phyloP scores from a whole-genome alignment of 2,888 invertebrate genomes.

The Sphinx pinastri region DNA sequence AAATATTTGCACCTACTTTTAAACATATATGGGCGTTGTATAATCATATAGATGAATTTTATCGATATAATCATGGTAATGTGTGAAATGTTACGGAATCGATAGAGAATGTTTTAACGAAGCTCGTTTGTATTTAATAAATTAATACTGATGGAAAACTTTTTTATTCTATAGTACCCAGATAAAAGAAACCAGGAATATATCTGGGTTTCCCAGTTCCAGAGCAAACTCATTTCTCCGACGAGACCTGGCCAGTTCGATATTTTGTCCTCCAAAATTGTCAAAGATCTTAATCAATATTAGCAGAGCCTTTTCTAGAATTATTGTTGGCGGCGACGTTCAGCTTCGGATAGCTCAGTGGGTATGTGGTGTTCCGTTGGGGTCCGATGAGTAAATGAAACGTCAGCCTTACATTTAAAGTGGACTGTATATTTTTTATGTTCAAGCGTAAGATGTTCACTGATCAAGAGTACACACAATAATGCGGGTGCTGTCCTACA shows the following conservation, averaged over 20 bases:
- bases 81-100: neutral
- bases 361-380: no score
- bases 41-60: slow-evolving; percentile 1
- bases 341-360: no score
- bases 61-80: slow-evolving; percentile 2
- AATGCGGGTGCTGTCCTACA: no score
- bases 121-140: slow-evolving; percentile 19
- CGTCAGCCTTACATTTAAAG: no score
- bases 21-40: neutral
- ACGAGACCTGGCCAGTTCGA: no score
- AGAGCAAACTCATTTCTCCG: neutral
- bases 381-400: no score
- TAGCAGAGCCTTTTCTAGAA: no score
- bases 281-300: neutral
- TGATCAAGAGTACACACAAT: no score
- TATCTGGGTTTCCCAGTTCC: neutral
- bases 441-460: no score
- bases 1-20: neutral
- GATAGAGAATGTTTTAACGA: slow-evolving; percentile 16
- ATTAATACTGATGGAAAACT: slow-evolving; percentile 11
- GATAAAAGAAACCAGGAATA: neutral
- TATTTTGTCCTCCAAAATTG: neutral
- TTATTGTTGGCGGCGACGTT: no score
- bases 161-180: slow-evolving; percentile 9
- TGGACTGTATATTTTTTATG: no score